Conservation (phyloP, 2,113 vertebrate genomes). For the Albula glossodonta region DNA sequence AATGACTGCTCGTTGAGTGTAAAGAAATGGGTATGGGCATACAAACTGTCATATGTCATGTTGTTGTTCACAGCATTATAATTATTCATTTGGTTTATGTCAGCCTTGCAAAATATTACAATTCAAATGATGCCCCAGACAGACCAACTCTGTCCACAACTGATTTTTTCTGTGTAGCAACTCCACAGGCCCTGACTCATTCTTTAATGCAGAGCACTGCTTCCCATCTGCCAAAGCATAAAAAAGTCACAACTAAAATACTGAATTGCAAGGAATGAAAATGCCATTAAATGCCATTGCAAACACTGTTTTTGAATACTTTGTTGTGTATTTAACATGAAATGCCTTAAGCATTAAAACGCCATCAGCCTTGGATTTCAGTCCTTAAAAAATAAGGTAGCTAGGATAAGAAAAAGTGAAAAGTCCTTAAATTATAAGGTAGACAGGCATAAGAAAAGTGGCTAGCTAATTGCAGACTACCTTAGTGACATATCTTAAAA, state of each 20-base stretch:
- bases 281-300: no score
- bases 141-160: no score
- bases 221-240: background rate
- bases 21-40: background rate
- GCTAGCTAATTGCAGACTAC: no score
- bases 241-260: background rate
- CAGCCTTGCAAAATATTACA: background rate
- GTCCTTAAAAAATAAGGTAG: no score
- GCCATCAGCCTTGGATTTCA: no score
- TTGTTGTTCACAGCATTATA: background rate
- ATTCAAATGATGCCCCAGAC: background rate
- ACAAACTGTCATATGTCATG: background rate
- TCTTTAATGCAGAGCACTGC: background rate
- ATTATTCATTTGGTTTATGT: background rate
- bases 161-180: background rate
- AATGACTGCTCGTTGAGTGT: background rate
- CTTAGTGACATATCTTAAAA: no score
- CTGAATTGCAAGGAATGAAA: background rate
- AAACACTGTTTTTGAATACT: no score
- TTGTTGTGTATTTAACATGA: no score
- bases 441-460: no score
- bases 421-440: no score
- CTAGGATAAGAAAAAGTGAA: no score
- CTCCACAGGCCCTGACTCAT: background rate
- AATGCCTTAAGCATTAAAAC: no score